These are phyloP conservation scores for Hydropsyche tenuis DNA, from an alignment of 1,140 invertebrate species.

Conservation along the genomic window DNA sequence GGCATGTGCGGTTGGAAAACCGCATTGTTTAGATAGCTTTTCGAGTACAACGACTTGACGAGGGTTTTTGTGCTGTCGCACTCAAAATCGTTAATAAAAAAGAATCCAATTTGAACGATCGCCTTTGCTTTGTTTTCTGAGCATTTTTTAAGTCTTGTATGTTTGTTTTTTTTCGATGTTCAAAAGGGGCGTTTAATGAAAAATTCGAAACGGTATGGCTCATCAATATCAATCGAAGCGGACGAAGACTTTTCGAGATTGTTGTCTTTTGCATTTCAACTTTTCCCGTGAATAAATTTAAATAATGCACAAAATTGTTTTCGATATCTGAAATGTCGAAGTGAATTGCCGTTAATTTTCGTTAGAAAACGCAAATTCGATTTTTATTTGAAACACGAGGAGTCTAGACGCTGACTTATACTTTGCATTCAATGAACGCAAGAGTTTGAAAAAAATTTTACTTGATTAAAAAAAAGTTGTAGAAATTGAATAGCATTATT, in stretches of 20 bases:
- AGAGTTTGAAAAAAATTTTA: too few species aligned
- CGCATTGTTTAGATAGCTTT: conserved; percentile 3
- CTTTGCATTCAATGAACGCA: too few species aligned
- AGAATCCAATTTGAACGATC: neutral
- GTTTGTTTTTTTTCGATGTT: neutral
- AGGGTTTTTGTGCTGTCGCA: neutral
- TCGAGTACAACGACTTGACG: neutral
- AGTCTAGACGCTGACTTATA: neutral
- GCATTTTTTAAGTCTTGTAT: neutral
- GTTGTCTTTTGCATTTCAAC: neutral
- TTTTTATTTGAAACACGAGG: neutral
- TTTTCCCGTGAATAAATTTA: neutral
- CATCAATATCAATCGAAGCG: conserved; percentile 10
- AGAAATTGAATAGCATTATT: too few species aligned
- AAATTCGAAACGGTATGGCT: neutral
- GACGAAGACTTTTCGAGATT: too few species aligned
- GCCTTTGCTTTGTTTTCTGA: neutral
- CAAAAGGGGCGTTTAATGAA: neutral
- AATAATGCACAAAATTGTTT: neutral
- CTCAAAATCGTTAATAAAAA: neutral
- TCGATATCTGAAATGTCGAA: neutral
- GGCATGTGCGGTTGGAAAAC: neutral
- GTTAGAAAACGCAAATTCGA: neutral
- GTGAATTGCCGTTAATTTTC: neutral
- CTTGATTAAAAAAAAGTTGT: too few species aligned